Evolutionary conservation across 2,797 vertebrate genomes (phyloP), one percentile per base, ranked within the genome.

Genomic region (Clarias laeviceps): DNA sequence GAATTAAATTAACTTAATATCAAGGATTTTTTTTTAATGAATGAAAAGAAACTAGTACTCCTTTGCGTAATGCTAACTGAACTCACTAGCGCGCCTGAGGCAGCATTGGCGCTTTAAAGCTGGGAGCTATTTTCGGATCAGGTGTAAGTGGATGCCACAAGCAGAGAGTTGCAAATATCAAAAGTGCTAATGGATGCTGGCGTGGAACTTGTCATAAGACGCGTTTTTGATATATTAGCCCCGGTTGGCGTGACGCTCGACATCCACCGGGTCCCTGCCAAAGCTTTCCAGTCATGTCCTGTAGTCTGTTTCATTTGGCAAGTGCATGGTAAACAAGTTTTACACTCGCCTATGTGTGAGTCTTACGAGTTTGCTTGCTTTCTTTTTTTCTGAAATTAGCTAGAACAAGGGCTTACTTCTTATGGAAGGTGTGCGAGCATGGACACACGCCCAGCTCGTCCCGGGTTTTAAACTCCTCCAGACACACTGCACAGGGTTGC

Each of bases 351-450:
- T 74, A 3, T 78, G 62, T 68, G 12, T 61, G 5, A 77, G 34
- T 45, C 40, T n/a, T 69, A 22, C 29, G 22, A 24, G 9, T 18
- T 24, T 61, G 5, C 22, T 17, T 14, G 2, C 11, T 14, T 70
- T 14, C 11, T 24, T 74, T 17, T 59, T 77, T 34, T 59, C 56
- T n/a, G 22, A 34, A 54, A 20, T 77, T 29, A 50, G n/a, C 29
- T 74, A 40, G 5, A 37, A n/a, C 4, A 7, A 64, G 1, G 5
- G 93, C 96, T 96, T 91, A 96, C 96, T 96, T 96, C 94, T 96
- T 96, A 92, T 96, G 96, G 94, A 96, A 96, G 92, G 95, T 95
- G 72, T 96, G 96, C 29, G 95, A 95, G 89, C 96, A 96, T 0
- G 95, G 95, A 77, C 96, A 96, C 87, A 96, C 94, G 65, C 95